Percentiles rank a stretch among this genome's conserved stretches.
Conservation (phyloP, 2,113 vertebrate species). For the Aplodontia rufa region DNA sequence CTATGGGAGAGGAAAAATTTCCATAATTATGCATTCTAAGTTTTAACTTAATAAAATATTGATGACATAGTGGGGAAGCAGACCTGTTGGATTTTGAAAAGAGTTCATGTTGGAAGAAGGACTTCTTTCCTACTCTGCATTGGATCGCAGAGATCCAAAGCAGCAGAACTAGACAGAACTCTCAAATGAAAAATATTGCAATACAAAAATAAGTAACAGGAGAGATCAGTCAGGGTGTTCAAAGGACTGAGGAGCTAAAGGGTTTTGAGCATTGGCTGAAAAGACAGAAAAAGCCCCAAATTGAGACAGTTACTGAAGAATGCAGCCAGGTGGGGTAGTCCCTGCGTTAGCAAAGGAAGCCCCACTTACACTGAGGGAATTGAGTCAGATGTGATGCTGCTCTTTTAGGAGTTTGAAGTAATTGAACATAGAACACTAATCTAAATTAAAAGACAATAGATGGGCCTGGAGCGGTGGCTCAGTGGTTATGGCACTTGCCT, state of each 20-base stretch:
- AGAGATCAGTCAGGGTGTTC: background rate
- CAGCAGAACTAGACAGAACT: background rate
- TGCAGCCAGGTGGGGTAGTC: background rate
- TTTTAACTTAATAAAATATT: background rate
- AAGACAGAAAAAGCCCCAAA: background rate
- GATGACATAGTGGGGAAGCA: background rate
- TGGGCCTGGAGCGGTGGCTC: too few species aligned
- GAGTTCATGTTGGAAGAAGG: background rate
- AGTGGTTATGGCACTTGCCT: too few species aligned
- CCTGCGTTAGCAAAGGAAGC: background rate
- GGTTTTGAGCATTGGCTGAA: accelerated
- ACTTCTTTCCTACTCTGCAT: background rate
- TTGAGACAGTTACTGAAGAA: background rate
- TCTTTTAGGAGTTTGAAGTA: background rate
- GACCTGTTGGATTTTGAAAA: background rate
- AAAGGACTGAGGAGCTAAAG: background rate
- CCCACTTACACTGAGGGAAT: background rate
- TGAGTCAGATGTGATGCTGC: background rate
- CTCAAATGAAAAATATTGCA: background rate
- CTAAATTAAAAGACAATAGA: background rate
- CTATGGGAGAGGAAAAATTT: background rate
- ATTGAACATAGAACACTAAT: background rate
- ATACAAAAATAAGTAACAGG: background rate
- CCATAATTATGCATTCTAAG: background rate
- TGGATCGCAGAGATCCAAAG: background rate